These are phyloP conservation scores for Pseudorhombus dupliciocellatus DNA, from an alignment of 2,113 vertebrate species.

Conservation along the genomic window DNA sequence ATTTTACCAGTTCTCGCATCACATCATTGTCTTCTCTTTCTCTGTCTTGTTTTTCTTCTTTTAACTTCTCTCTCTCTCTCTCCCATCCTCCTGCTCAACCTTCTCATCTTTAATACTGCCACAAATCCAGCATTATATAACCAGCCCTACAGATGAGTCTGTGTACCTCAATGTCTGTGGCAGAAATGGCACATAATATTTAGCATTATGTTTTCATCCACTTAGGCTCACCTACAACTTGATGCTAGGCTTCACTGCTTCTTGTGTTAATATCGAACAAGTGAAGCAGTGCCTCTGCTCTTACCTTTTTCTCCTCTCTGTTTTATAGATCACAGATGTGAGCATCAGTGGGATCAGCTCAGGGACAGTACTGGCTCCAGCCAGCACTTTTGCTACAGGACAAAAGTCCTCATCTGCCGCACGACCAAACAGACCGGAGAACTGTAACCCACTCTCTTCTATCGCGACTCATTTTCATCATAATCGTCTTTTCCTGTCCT, in stretches of 20 bases:
- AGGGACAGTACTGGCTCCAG: background rate
- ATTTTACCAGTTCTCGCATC: background rate
- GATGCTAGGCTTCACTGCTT: no score
- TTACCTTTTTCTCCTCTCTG: conserved; percentile 25
- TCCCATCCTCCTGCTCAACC: no score
- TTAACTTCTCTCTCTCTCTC: conserved; percentile 2
- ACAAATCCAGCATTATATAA: background rate
- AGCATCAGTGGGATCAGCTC: conserved; percentile 35
- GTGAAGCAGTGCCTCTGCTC: no score
- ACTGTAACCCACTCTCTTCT: background rate
- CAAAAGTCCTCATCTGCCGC: conserved; percentile 2
- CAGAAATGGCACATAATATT: no score
- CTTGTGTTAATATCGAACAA: no score
- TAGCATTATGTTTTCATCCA: no score
- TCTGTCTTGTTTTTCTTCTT: conserved; percentile 19
- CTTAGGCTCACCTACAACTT: no score
- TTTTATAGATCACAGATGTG: conserved; percentile 38
- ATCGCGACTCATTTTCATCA: background rate
- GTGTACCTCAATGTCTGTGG: no score
- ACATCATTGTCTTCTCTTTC: background rate
- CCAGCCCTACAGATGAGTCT: background rate
- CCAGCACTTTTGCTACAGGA: conserved; percentile 1
- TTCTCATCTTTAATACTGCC: no score
- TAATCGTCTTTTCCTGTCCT: background rate
- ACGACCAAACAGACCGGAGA: background rate